A percentile compares a stretch with the other conserved stretches of the same genome.
Evolutionary conservation across 1,140 invertebrate species (phyloP).

Genomic region (Brachionus sp.): DNA sequence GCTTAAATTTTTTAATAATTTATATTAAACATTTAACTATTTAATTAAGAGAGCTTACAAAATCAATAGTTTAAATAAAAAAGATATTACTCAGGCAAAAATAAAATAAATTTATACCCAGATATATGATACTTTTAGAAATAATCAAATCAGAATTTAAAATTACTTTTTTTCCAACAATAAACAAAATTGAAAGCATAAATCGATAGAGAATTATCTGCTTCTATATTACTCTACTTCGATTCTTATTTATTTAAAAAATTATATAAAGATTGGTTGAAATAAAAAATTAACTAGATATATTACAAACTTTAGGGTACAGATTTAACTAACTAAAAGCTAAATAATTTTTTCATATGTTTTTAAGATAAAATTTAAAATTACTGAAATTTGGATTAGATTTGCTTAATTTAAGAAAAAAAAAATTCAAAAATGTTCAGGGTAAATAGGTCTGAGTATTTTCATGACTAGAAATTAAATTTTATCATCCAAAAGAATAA

Average conservation of each 20-base stretch:
- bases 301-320: neutral
- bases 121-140: neutral
- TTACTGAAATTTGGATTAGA: no score
- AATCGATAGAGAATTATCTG: neutral
- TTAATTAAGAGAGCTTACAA: neutral
- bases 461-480: neutral
- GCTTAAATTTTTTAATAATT: neutral
- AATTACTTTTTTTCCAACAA: neutral
- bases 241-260: neutral
- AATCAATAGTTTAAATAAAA: neutral
- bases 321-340: neutral
- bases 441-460: no score
- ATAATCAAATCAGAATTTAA: neutral
- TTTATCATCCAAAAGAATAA: neutral
- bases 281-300: neutral
- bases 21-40: neutral
- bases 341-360: neutral
- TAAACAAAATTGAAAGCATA: neutral
- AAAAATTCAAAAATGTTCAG: neutral
- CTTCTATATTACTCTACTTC: neutral
- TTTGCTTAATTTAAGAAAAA: neutral
- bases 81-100: neutral
- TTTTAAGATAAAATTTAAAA: neutral
- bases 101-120: neutral
- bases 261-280: neutral